A percentile compares a stretch with the other conserved stretches of the same genome.
Evolutionary conservation across 1,140 invertebrate genomes (phyloP).

Genomic region (Drosophila melanogaster): DNA sequence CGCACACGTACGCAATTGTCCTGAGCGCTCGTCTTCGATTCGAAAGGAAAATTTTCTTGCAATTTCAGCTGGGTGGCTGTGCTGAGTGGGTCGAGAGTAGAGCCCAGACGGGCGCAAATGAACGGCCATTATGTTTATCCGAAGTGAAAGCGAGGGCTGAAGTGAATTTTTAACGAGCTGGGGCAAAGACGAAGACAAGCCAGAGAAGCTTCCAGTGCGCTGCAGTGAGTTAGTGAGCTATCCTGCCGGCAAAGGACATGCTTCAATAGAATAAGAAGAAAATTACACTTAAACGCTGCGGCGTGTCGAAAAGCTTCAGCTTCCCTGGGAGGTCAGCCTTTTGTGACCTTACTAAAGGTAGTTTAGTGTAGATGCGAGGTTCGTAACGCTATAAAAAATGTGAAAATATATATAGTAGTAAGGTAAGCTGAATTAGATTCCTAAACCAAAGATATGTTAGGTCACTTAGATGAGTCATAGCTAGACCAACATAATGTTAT

Average conservation of each 20-base stretch:
- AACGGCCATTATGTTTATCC: slow-evolving; percentile 81
- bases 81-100: slow-evolving; percentile 36
- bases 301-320: slow-evolving; percentile 58
- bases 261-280: slow-evolving; percentile 82
- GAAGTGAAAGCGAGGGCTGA: slow-evolving; percentile 76
- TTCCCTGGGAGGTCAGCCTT: slow-evolving; percentile 29
- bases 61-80: slow-evolving; percentile 36
- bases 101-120: slow-evolving; percentile 64
- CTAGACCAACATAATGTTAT: no score
- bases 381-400: neutral
- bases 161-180: slow-evolving; percentile 79
- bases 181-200: slow-evolving; percentile 1
- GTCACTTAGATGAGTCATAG: no score
- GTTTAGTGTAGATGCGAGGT: neutral
- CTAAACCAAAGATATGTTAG: no score
- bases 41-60: slow-evolving; percentile 75
- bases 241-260: slow-evolving; percentile 74
- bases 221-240: slow-evolving; percentile 72
- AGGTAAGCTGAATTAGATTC: no score
- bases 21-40: slow-evolving; percentile 61
- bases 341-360: neutral
- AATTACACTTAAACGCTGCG: slow-evolving; percentile 81
- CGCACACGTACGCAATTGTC: slow-evolving; percentile 78
- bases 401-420: no score
- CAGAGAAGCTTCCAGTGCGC: slow-evolving; percentile 56